These are phyloP conservation scores for Myotis findleyi DNA, from an alignment of 2,797 vertebrate genomes.

Conservation along the genomic window DNA sequence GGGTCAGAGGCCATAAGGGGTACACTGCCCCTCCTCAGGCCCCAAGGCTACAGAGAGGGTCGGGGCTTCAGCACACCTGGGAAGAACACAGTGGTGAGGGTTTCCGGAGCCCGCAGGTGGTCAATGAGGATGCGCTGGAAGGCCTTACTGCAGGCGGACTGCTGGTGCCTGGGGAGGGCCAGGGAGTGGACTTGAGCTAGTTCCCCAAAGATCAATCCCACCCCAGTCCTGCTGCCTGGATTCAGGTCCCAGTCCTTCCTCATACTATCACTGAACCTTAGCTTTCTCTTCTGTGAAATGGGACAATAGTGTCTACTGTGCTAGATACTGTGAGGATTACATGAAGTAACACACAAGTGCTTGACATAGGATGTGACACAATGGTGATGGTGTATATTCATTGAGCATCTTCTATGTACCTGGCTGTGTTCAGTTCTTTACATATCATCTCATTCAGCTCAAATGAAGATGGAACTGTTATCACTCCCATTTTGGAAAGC, in stretches of 20 bases:
- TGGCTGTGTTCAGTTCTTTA: not conserved
- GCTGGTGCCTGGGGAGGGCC: slow-evolving; percentile 91
- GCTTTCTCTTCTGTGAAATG: not conserved
- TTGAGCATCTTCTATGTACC: not conserved
- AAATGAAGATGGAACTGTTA: not conserved
- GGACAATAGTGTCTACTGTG: not conserved
- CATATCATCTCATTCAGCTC: not conserved
- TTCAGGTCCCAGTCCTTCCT: slow-evolving; percentile 32
- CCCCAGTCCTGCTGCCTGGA: not conserved
- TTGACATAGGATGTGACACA: not conserved
- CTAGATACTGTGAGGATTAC: too few relatives aligned
- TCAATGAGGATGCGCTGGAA: slow-evolving; percentile 95
- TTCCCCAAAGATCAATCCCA: not conserved
- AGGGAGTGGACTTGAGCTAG: fast-evolving
- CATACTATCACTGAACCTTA: not conserved
- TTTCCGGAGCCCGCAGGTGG: slow-evolving; percentile 93
- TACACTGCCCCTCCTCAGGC: not conserved
- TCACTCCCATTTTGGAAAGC: not conserved
- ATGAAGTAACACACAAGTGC: not conserved
- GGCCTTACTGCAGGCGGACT: slow-evolving; percentile 93
- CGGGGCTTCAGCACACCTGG: slow-evolving; percentile 89
- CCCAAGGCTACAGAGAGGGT: not conserved
- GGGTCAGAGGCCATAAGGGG: slow-evolving; percentile 24
- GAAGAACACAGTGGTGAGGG: slow-evolving; percentile 95
- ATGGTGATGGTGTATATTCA: not conserved